These are phyloP conservation scores for Amphibalanus amphitrite DNA, from an alignment of 1,140 invertebrate species.

Conservation along the genomic window DNA sequence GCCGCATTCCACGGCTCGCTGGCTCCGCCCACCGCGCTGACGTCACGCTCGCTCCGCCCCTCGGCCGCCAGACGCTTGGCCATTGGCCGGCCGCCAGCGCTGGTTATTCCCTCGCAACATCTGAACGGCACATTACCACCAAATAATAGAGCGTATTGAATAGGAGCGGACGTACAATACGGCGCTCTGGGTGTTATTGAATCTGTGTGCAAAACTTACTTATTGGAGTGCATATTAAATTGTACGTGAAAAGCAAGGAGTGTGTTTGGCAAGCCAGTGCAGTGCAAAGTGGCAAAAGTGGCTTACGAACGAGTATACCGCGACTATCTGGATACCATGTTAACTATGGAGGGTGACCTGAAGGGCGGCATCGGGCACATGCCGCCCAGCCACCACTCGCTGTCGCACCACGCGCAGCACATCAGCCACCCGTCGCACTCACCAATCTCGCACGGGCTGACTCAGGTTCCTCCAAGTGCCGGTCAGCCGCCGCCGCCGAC, in stretches of 20 bases:
- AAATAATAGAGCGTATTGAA: conserved; percentile 6
- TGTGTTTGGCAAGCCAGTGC: conserved; percentile 1
- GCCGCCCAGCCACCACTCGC: conserved; percentile 18
- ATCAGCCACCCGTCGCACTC: conserved; percentile 19
- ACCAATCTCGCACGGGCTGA: background rate
- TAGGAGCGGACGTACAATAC: conserved; percentile 4
- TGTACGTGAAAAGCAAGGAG: background rate
- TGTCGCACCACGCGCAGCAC: conserved; percentile 15
- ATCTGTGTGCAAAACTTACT: conserved; percentile 3
- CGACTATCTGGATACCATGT: conserved; percentile 12
- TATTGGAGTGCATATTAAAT: conserved; percentile 5
- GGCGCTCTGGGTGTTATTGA: background rate
- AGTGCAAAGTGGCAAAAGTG: conserved; percentile 2
- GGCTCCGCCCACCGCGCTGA: background rate
- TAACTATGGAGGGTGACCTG: conserved; percentile 17
- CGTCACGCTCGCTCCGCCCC: background rate
- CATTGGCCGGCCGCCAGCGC: background rate
- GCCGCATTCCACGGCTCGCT: background rate
- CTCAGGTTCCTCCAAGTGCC: background rate
- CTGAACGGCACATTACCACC: conserved; percentile 5
- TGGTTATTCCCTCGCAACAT: conserved; percentile 3
- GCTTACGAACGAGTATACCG: conserved; percentile 6
- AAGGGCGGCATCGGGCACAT: conserved; percentile 17
- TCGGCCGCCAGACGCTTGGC: background rate
- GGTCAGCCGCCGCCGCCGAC: conserved; percentile 5